Base-by-base conservation (phyloP, 2,113 vertebrate species). In the Alectura lathami region DNA sequence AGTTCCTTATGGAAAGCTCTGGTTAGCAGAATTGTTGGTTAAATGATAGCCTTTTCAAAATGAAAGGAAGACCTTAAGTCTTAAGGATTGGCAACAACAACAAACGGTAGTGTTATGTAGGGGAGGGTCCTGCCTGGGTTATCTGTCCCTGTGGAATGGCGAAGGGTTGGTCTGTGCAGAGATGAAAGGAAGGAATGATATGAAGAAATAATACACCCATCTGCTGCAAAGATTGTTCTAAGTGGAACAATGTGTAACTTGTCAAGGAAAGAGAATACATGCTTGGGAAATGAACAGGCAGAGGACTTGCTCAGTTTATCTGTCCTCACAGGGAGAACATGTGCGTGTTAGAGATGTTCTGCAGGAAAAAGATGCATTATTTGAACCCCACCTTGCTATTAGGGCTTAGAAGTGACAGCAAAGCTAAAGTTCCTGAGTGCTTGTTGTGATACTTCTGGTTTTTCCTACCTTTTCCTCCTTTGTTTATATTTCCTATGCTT, bases 141-240 rank as follows among this genome's bases (percentile, higher is more conserved):
- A 48, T 4, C 17, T 68, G 0, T 59, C n/a, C 18, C 62, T 2
- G 0, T 26, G 77, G 42, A 62, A 40, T 32, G 30, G 30, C 53
- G 38, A 36, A 86, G 16, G 12, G 4, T 76, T 5, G 3, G 42
- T 66, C 23, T 80, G 7, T 70, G 50, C 14, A 32, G 60, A 83
- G 63, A 34, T 74, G 53, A 59, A 93, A 83, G 59, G 67, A 80
- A 57, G 24, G 34, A 62, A 32, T 57, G 50, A 17, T 66, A 50
- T 50, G 63, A 40, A 69, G 38, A 80, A 81, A 20, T 57, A 34
- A 32, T n/a, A 32, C 2, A 17, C 24, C 38, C 22, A 47, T 85
- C 43, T 93, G 21, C 48, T 83, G 45, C 45, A 57, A 69, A 76
- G 53, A 47, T 77, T 43, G 21, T 47, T 90, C 56, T 77, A 76